Evolutionary conservation across 30 jellyfish, hydroid and myxozoan genomes (phyloP).

Genomic region (Catostylus mosaicus): DNA sequence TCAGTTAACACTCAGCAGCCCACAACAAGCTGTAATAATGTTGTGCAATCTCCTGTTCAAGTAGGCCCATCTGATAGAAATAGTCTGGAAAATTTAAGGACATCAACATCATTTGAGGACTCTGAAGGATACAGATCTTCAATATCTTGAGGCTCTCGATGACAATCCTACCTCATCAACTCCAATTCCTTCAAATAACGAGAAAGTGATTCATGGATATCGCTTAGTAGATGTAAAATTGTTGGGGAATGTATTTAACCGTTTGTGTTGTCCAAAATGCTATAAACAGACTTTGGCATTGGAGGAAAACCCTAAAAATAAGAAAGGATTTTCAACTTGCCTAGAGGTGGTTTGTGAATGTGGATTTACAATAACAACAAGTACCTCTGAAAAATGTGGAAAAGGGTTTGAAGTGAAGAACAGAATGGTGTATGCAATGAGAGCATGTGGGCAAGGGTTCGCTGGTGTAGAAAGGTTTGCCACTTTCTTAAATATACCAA

Average conservation of each 20-base stretch:
- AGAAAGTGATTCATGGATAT: constrained; percentile 8
- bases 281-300: constrained; percentile 7
- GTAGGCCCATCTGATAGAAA: constrained; percentile 6
- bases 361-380: background rate
- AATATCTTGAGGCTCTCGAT: background rate
- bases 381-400: constrained; percentile 10
- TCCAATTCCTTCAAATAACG: background rate
- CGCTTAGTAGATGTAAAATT: background rate
- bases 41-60: background rate
- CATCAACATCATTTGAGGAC: background rate
- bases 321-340: background rate
- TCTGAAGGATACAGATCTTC: constrained; percentile 8
- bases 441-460: constrained; percentile 16
- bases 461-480: constrained; percentile 12
- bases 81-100: background rate
- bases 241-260: background rate
- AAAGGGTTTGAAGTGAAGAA: constrained; percentile 6
- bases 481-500: background rate
- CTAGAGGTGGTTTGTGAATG: constrained; percentile 5
- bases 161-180: background rate
- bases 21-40: constrained; percentile 1
- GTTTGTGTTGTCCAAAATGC: background rate
- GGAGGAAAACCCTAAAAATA: background rate
- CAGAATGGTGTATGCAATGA: constrained; percentile 18
- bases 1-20: background rate